phyloP scores from a whole-genome alignment of 1,140 invertebrate species.

The Ips nitidus region DNA sequence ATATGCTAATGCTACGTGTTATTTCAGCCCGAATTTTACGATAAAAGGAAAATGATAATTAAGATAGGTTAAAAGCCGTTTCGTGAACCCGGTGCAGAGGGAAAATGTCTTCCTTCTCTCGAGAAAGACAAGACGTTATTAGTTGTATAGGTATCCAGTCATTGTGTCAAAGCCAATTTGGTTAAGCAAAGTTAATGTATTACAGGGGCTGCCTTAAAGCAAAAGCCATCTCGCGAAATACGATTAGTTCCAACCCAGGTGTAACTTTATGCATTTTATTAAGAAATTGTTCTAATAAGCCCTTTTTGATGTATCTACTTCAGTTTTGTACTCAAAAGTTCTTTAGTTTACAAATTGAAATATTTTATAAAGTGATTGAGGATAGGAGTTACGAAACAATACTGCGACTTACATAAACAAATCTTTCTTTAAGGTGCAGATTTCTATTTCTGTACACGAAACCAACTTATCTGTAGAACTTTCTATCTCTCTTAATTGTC shows the following conservation, averaged over 20 bases:
- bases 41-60: slow-evolving; percentile 20
- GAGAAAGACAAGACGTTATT: slow-evolving; percentile 19
- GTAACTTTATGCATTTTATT: slow-evolving; percentile 16
- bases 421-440: too few relatives aligned
- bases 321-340: too few relatives aligned
- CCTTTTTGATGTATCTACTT: too few relatives aligned
- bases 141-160: slow-evolving; percentile 27
- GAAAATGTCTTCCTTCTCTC: slow-evolving; percentile 9
- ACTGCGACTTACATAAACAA: too few relatives aligned
- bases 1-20: slow-evolving; percentile 10
- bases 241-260: slow-evolving; percentile 21
- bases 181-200: slow-evolving; percentile 24
- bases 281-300: too few relatives aligned
- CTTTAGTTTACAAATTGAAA: too few relatives aligned
- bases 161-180: slow-evolving; percentile 24
- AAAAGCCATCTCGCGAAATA: slow-evolving; percentile 25
- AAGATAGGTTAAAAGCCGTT: slow-evolving; percentile 22
- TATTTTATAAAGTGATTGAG: too few relatives aligned
- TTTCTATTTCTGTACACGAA: too few relatives aligned
- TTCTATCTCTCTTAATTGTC: too few relatives aligned
- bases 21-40: slow-evolving; percentile 6
- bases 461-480: too few relatives aligned
- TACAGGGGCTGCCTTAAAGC: slow-evolving; percentile 10
- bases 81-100: not conserved
- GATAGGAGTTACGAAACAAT: too few relatives aligned